phyloP scores from a whole-genome alignment of 2,888 invertebrate genomes.

The Chymomyza fuscimana region DNA sequence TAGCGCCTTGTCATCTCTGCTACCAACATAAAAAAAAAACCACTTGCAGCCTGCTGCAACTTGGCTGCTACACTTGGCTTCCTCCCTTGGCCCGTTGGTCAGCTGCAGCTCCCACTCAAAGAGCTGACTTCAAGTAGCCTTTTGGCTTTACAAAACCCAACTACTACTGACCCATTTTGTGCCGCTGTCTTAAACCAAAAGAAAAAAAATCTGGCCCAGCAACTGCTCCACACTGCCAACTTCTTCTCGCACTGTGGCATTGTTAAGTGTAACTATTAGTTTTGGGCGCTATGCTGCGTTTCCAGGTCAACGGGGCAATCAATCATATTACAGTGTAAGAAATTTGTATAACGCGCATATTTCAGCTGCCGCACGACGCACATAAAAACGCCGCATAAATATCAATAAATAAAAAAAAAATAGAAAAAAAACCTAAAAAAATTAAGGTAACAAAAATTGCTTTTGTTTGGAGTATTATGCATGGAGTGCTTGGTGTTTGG shows the following conservation, averaged over 20 bases:
- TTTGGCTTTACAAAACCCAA: conserved; percentile 24
- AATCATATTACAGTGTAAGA: conserved; percentile 73
- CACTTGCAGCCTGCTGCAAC: conserved; percentile 4
- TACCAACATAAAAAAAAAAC: conserved; percentile 14
- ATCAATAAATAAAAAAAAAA: conserved; percentile 41
- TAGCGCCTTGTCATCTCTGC: conserved; percentile 63
- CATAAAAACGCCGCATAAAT: conserved; percentile 38
- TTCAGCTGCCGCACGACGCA: conserved; percentile 46
- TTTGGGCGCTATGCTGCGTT: conserved; percentile 57
- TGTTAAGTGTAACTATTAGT: conserved; percentile 74
- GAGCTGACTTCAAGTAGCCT: conserved; percentile 30
- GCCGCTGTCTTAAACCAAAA: not conserved
- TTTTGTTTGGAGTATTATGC: conserved; percentile 1
- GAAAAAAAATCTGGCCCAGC: not conserved
- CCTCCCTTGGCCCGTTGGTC: not conserved
- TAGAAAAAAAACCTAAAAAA: conserved; percentile 7
- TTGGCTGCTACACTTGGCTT: too few relatives aligned
- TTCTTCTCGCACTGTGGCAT: not conserved
- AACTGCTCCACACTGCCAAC: conserved; percentile 42
- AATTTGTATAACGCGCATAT: conserved; percentile 60
- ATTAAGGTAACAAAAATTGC: not conserved
- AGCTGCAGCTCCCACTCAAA: conserved; percentile 54
- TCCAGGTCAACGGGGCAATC: conserved; percentile 76
- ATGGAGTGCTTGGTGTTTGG: too few relatives aligned
- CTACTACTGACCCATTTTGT: conserved; percentile 11